Percentiles rank a stretch among this genome's conserved stretches.
phyloP scores from a whole-genome alignment of 2,113 vertebrate species.

The Carassius auratus region DNA sequence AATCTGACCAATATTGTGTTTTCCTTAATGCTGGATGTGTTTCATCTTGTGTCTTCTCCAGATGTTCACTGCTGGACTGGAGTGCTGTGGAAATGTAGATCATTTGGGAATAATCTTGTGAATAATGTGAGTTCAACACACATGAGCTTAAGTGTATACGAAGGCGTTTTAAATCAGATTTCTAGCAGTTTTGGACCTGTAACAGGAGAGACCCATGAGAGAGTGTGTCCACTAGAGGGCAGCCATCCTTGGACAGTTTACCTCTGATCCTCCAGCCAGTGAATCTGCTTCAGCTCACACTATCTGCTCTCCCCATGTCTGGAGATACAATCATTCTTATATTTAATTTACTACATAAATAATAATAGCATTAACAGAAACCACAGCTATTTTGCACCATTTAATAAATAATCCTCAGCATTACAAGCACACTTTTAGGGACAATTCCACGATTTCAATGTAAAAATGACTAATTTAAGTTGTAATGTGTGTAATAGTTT shows the following conservation, averaged over 20 bases:
- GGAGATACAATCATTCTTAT: background rate
- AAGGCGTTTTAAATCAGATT: background rate
- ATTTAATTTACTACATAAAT: background rate
- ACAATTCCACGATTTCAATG: background rate
- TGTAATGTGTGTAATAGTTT: background rate
- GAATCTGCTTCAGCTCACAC: background rate
- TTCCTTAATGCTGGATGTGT: background rate
- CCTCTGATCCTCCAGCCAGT: background rate
- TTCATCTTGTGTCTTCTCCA: no score
- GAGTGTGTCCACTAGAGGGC: constrained; percentile 69
- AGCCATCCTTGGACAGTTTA: constrained; percentile 27
- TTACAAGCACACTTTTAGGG: background rate
- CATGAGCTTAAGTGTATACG: background rate
- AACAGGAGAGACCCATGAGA: background rate
- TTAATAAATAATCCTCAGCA: background rate
- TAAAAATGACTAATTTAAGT: background rate
- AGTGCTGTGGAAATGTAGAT: background rate
- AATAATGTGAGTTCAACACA: background rate
- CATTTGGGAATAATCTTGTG: background rate
- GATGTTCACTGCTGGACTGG: background rate
- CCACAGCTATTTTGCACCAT: background rate
- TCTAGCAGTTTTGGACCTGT: background rate
- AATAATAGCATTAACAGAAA: background rate
- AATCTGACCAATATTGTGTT: background rate
- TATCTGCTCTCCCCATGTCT: background rate